These are phyloP conservation scores for Morpho achilles DNA, from an alignment of 2,888 invertebrate species.

Conservation along the genomic window DNA sequence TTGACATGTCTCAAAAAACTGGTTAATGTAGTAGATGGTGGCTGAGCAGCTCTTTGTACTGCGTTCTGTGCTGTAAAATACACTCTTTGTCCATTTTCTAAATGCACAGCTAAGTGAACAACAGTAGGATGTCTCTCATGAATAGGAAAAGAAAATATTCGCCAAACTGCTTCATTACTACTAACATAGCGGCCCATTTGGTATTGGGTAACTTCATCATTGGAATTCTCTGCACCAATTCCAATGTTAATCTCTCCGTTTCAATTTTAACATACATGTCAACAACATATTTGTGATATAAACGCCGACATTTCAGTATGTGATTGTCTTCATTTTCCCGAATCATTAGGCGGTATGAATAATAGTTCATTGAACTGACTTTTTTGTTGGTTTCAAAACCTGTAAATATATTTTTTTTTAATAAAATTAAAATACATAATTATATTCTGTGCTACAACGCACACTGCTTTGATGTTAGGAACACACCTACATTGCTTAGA, in stretches of 20 bases:
- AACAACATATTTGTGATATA: no score
- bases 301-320: no score
- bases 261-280: no score
- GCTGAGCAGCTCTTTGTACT: conserved; percentile 22
- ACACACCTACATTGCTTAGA: no score
- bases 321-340: no score
- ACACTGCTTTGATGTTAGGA: no score
- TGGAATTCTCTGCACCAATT: conserved; percentile 22
- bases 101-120: conserved; percentile 30
- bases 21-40: conserved; percentile 32
- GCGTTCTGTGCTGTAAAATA: conserved; percentile 30
- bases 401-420: no score
- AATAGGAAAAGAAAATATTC: conserved; percentile 14
- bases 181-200: conserved; percentile 29
- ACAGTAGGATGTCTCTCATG: conserved; percentile 39
- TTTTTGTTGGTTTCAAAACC: no score
- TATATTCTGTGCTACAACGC: no score
- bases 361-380: no score
- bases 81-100: conserved; percentile 27
- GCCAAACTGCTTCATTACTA: conserved; percentile 29
- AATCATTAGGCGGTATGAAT: no score
- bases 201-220: conserved; percentile 26
- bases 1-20: conserved; percentile 31
- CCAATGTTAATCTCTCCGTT: conserved; percentile 13
- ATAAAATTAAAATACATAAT: no score